phyloP scores from a whole-genome alignment of 1,140 invertebrate genomes.

The Eumaeus atala region DNA sequence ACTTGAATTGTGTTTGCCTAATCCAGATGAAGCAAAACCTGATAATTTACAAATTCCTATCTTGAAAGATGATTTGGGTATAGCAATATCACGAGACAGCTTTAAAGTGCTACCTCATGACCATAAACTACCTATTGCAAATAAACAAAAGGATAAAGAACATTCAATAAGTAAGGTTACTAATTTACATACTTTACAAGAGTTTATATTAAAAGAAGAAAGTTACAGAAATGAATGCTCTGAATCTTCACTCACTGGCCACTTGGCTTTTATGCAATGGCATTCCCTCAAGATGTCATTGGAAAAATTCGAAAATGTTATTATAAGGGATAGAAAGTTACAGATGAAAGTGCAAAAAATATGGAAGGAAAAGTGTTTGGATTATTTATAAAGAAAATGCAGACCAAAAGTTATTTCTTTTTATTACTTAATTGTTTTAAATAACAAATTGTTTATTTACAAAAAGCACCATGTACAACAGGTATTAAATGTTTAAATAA shows the following conservation, averaged over 20 bases:
- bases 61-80: slow-evolving; percentile 28
- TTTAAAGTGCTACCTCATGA: slow-evolving; percentile 23
- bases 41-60: slow-evolving; percentile 7
- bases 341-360: slow-evolving; percentile 50
- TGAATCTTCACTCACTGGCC: slow-evolving; percentile 44
- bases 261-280: slow-evolving; percentile 70
- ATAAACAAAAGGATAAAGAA: slow-evolving; percentile 21
- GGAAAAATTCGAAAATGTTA: slow-evolving; percentile 29
- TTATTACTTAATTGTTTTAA: slow-evolving; percentile 27
- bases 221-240: slow-evolving; percentile 44
- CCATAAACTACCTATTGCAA: slow-evolving; percentile 5
- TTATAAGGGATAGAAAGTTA: slow-evolving; percentile 43
- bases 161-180: slow-evolving; percentile 44
- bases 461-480: slow-evolving; percentile 59
- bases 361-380: slow-evolving; percentile 61
- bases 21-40: slow-evolving; percentile 15
- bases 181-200: slow-evolving; percentile 35
- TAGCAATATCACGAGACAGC: slow-evolving; percentile 33
- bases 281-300: slow-evolving; percentile 46
- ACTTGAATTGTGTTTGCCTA: slow-evolving; percentile 18
- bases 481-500: slow-evolving; percentile 30
- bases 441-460: slow-evolving; percentile 37
- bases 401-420: slow-evolving; percentile 34
- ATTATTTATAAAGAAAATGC: slow-evolving; percentile 38
- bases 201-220: slow-evolving; percentile 60